These are phyloP conservation scores for Crossocerus cetratus DNA, from an alignment of 2,888 invertebrate species.

Conservation along the genomic window DNA sequence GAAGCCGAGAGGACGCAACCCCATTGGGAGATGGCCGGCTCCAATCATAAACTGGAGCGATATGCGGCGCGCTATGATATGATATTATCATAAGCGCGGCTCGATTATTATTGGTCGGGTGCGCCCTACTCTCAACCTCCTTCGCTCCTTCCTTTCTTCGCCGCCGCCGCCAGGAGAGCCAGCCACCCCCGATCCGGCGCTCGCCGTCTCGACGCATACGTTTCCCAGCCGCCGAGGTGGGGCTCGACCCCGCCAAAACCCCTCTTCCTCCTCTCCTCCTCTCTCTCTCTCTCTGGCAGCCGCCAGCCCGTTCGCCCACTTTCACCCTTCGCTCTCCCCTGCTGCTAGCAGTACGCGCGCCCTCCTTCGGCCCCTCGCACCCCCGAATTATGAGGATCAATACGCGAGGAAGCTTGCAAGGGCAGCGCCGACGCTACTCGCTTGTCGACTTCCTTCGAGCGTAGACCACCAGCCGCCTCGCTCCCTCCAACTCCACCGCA, in stretches of 20 bases:
- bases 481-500: slow-evolving; percentile 36
- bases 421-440: slow-evolving; percentile 73
- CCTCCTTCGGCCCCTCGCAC: slow-evolving; percentile 56
- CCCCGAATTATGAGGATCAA: slow-evolving; percentile 77
- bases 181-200: slow-evolving; percentile 61
- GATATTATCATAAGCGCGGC: slow-evolving; percentile 76
- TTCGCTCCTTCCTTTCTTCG: slow-evolving; percentile 68
- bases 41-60: slow-evolving; percentile 72
- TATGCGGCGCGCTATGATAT: slow-evolving; percentile 74
- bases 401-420: slow-evolving; percentile 75
- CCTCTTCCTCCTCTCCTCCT: slow-evolving; percentile 35
- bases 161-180: slow-evolving; percentile 58
- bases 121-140: slow-evolving; percentile 63
- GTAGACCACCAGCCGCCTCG: slow-evolving; percentile 56
- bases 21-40: slow-evolving; percentile 65
- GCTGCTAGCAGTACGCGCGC: slow-evolving; percentile 39
- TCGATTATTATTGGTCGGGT: slow-evolving; percentile 75
- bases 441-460: slow-evolving; percentile 70
- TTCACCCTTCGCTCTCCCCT: slow-evolving; percentile 39
- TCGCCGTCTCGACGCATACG: slow-evolving; percentile 64
- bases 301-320: not conserved
- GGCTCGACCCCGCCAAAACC: slow-evolving; percentile 57
- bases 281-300: slow-evolving; percentile 30
- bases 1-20: slow-evolving; percentile 32
- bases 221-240: slow-evolving; percentile 65